phyloP scores from a whole-genome alignment of 2,888 invertebrate genomes.

The Yponomeuta plumbellus region DNA sequence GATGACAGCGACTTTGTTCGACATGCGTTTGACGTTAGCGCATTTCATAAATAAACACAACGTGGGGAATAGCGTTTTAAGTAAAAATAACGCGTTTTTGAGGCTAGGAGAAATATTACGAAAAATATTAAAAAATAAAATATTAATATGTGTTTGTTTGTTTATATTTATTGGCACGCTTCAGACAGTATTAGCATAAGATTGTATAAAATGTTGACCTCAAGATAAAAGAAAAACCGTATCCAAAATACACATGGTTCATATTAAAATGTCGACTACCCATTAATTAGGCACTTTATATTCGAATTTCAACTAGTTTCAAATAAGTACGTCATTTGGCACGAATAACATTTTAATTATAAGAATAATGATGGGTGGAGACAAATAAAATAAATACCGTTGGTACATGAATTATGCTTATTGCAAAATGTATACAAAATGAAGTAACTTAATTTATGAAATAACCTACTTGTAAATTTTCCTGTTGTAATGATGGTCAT shows the following conservation, averaged over 20 bases:
- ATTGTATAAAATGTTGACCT: not conserved
- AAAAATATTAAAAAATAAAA: no score
- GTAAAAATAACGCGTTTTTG: not conserved
- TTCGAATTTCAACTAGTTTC: conserved; percentile 6
- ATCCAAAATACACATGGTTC: not conserved
- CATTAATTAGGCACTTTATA: conserved; percentile 15
- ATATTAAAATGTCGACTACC: not conserved
- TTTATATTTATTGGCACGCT: no score
- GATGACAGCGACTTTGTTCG: conserved; percentile 29
- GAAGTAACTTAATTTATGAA: no score
- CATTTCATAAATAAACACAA: conserved; percentile 5
- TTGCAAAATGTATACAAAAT: no score
- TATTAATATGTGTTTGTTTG: no score
- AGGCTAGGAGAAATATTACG: not conserved
- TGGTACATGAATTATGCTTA: not conserved
- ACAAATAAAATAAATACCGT: not conserved
- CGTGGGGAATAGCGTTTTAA: not conserved
- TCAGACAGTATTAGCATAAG: no score
- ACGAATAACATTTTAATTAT: conserved; percentile 5
- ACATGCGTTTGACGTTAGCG: conserved; percentile 2
- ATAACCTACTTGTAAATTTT: no score
- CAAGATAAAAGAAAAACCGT: not conserved
- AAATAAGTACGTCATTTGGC: conserved; percentile 4
- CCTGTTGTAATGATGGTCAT: no score
- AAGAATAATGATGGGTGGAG: not conserved